A percentile compares a stretch with the other conserved stretches of the same genome.
Conservation (phyloP, 2,797 vertebrate species). For the Hippopotamyrus pictus region DNA sequence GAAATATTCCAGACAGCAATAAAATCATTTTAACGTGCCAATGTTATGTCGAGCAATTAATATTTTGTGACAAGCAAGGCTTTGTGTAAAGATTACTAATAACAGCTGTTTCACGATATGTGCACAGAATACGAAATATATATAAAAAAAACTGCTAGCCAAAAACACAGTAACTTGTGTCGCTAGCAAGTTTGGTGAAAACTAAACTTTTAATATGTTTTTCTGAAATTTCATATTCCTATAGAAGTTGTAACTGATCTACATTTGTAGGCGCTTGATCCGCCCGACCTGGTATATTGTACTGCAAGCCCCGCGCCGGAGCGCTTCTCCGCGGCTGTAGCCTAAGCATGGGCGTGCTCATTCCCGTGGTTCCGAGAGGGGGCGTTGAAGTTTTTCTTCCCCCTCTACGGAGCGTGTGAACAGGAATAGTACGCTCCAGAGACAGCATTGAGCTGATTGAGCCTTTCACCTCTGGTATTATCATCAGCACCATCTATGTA, state of each 20-base stretch:
- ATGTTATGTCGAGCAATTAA: neutral
- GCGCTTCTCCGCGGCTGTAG: neutral
- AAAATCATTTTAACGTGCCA: neutral
- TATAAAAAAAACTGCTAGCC: neutral
- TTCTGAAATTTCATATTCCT: neutral
- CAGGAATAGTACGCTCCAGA: constrained; percentile 53
- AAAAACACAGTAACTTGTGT: neutral
- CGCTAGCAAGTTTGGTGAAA: neutral
- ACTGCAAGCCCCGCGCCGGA: neutral
- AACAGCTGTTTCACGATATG: neutral
- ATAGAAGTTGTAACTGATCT: neutral
- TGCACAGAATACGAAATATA: neutral
- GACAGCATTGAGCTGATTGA: constrained; percentile 34
- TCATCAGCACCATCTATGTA: constrained; percentile 30
- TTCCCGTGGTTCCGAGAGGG: constrained; percentile 19
- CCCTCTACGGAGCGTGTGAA: constrained; percentile 26
- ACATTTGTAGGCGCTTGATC: neutral
- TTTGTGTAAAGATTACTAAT: constrained; percentile 1
- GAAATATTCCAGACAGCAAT: neutral
- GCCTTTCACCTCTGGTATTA: constrained; percentile 12
- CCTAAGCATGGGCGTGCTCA: constrained; percentile 35
- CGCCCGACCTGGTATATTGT: neutral
- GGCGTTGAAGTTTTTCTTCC: constrained; percentile 11
- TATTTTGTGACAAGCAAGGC: neutral
- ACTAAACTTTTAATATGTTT: neutral